Conservation (phyloP, 2,888 invertebrate genomes). For the Epiblema foenella region DNA sequence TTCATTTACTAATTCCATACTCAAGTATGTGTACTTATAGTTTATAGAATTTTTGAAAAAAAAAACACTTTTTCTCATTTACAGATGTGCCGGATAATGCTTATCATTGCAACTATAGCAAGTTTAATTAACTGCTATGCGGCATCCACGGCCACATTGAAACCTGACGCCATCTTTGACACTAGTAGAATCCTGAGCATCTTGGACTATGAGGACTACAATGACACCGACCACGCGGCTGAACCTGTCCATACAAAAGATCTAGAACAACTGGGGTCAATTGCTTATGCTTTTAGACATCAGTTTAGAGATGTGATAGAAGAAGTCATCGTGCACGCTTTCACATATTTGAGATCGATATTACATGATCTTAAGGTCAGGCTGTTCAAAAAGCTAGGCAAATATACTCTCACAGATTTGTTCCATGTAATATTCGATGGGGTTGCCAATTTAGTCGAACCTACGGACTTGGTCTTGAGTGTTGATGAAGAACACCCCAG, state of each 20-base stretch:
- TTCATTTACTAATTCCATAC: background rate
- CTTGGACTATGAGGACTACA: slow-evolving; percentile 33
- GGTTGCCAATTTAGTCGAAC: slow-evolving; percentile 55
- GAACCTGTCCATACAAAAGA: slow-evolving; percentile 37
- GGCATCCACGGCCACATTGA: slow-evolving; percentile 4
- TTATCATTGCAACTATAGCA: slow-evolving; percentile 19
- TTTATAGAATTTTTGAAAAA: background rate
- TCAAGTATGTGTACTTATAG: background rate
- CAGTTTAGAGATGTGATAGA: slow-evolving; percentile 60
- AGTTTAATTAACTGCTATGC: slow-evolving; percentile 4
- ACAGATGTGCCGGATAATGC: slow-evolving; percentile 51
- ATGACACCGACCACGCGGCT: slow-evolving; percentile 33
- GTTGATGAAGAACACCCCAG: slow-evolving; percentile 35
- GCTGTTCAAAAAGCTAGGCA: slow-evolving; percentile 59
- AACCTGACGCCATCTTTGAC: background rate
- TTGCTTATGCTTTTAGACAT: slow-evolving; percentile 56
- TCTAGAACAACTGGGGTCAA: slow-evolving; percentile 52
- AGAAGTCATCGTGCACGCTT: slow-evolving; percentile 55
- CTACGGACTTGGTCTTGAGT: slow-evolving; percentile 41
- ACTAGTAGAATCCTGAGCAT: slow-evolving; percentile 36
- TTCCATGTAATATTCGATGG: slow-evolving; percentile 59
- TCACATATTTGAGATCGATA: slow-evolving; percentile 52
- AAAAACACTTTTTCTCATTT: slow-evolving; percentile 45
- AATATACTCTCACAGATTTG: slow-evolving; percentile 61
- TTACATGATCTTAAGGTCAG: slow-evolving; percentile 58